Evolutionary conservation across 2,113 vertebrate genomes (phyloP), one percentile per base, ranked within the genome.

Genomic region (Tapirus terrestris): DNA sequence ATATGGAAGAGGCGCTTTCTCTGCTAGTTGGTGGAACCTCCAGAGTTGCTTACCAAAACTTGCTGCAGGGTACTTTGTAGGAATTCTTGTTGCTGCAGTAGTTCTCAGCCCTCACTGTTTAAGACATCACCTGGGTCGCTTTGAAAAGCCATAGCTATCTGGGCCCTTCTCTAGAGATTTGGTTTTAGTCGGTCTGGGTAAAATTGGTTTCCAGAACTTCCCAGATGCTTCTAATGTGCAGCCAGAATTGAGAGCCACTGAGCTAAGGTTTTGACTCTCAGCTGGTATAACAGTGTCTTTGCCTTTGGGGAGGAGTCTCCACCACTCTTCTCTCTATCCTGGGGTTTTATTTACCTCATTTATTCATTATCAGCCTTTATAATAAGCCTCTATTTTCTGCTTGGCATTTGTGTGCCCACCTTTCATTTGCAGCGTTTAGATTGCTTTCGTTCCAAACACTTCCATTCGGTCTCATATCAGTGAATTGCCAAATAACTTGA

Each of bases 381-480:
- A 68, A 39, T 93, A 77, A 94, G 29, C 48, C 51, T 76, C 56
- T 77, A 56, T 45, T 75, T 79, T 31, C 8, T 43, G n/a, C 65
- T 84, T 95, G 51, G 31, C 76, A 96, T 12, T 21, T 27, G 14
- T 82, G 18, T 72, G 16, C 27, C 43, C 29, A 56, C 43, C 63
- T 91, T 89, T 61, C 18, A 31, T 84, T 68, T 76, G 68, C 79
- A 86, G 51, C 61, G 39, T 89, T 83, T 39, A 63, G 39, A 68
- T 43, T 61, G n/a, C 33, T 93, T 92, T 63, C 27, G 51, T 68
- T 83, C 45, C 80, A 82, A 95, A 89, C 60, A 58, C n/a, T 85
- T 80, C 31, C 17, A 36, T 76, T 90, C 39, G 33, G 20, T 61
- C 77, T 94, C 58, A 3, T 76, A 60, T 60, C 91, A 61, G 18